Evolutionary conservation across 2,888 invertebrate species (phyloP).

Genomic region (Erebia epiphron): DNA sequence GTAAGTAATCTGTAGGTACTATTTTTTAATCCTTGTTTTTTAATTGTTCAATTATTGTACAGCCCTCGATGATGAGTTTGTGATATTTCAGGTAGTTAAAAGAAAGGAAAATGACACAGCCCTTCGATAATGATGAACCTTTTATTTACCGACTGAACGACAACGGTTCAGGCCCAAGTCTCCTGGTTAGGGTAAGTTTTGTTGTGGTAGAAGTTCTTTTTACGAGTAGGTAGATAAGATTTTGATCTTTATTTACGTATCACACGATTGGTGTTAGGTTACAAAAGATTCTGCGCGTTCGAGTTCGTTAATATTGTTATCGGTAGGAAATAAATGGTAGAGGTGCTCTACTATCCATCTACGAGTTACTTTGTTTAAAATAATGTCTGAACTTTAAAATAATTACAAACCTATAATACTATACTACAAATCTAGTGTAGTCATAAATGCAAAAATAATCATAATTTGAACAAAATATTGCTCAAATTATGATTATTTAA

Average conservation of each 20-base stretch:
- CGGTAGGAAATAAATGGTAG: too few relatives aligned
- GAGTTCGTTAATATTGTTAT: too few relatives aligned
- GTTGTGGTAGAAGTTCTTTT: background rate
- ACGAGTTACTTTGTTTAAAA: too few relatives aligned
- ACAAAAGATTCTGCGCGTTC: background rate
- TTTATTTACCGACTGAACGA: conserved; percentile 90
- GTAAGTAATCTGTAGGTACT: conserved; percentile 14
- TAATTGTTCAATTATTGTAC: background rate
- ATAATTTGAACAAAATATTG: too few relatives aligned
- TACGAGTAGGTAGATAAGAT: background rate
- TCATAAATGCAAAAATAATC: too few relatives aligned
- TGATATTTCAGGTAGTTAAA: conserved; percentile 19
- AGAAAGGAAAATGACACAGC: conserved; percentile 60
- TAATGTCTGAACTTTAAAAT: too few relatives aligned
- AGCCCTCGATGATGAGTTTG: background rate
- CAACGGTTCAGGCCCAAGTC: conserved; percentile 88
- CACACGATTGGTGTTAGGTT: background rate
- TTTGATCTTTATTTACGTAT: background rate
- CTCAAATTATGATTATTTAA: too few relatives aligned
- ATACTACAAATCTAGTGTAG: too few relatives aligned
- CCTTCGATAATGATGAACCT: conserved; percentile 84
- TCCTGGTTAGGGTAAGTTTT: conserved; percentile 85
- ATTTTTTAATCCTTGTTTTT: background rate
- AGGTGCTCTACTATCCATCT: too few relatives aligned
- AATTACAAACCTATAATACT: too few relatives aligned